Percentiles rank a stretch among this genome's conserved stretches.
Conservation (phyloP, 2,888 invertebrate species). For the Zonitis immaculata region DNA sequence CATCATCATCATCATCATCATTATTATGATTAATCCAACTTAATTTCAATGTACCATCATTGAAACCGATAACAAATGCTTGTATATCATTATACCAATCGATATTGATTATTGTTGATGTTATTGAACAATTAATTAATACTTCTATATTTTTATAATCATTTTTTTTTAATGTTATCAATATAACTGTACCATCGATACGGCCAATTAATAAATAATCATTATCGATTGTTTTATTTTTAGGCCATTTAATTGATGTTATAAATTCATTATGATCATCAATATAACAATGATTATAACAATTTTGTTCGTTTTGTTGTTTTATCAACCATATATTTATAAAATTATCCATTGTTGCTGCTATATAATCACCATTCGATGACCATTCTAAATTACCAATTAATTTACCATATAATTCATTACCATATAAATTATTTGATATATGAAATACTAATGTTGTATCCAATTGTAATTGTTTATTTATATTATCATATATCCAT, state of each 20-base stretch:
- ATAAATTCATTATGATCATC: constrained; percentile 50
- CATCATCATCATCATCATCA: no score
- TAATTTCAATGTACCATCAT: constrained; percentile 53
- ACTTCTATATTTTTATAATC: constrained; percentile 36
- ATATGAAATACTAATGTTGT: constrained; percentile 55
- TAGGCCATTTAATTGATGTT: constrained; percentile 53
- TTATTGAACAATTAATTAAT: constrained; percentile 42
- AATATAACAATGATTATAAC: constrained; percentile 45
- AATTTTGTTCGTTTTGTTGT: constrained; percentile 28
- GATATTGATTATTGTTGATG: constrained; percentile 53
- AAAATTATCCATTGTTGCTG: constrained; percentile 55
- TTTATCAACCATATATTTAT: constrained; percentile 57
- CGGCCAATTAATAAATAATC: constrained; percentile 53
- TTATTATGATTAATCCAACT: constrained; percentile 31
- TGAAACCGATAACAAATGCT: constrained; percentile 54
- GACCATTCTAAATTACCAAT: constrained; percentile 54
- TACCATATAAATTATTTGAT: constrained; percentile 50
- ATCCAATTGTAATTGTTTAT: constrained; percentile 45
- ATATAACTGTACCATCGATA: constrained; percentile 51
- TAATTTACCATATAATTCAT: constrained; percentile 46
- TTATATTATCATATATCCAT: constrained; percentile 49
- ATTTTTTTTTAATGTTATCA: constrained; percentile 41
- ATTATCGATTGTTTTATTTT: constrained; percentile 31
- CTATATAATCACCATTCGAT: constrained; percentile 52
- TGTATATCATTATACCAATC: constrained; percentile 56